Conservation (phyloP, 1,140 invertebrate species). For the Heliconius nattereri region DNA sequence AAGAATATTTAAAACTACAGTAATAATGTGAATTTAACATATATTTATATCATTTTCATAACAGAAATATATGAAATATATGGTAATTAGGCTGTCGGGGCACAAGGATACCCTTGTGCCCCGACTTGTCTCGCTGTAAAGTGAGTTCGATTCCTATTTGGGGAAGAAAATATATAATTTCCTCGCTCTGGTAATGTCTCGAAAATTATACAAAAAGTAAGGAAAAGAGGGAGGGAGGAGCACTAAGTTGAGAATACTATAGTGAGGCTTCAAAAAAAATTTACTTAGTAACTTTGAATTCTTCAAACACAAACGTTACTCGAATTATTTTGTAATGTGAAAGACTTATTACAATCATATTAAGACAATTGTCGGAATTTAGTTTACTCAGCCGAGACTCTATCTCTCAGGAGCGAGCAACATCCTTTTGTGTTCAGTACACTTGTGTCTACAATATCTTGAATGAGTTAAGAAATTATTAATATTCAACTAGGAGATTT, state of each 20-base stretch:
- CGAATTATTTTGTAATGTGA: background rate
- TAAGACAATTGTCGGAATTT: conserved; percentile 51
- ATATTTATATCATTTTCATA: background rate
- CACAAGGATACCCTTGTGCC: too few species aligned
- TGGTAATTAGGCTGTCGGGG: too few species aligned
- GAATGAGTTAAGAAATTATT: conserved; percentile 24
- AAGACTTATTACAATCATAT: conserved; percentile 48
- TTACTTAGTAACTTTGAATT: background rate
- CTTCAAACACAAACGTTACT: background rate
- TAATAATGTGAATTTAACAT: background rate
- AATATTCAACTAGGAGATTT: conserved; percentile 9
- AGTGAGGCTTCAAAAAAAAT: background rate
- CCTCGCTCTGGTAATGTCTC: too few species aligned
- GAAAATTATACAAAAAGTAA: too few species aligned
- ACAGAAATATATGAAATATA: too few species aligned
- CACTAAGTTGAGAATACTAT: too few species aligned
- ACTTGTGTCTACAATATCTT: conserved; percentile 63
- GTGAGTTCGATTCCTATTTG: too few species aligned
- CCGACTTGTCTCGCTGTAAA: too few species aligned
- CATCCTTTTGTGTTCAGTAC: conserved; percentile 60
- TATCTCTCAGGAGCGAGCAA: conserved; percentile 56
- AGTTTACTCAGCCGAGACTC: conserved; percentile 58
- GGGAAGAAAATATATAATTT: too few species aligned
- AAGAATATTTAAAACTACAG: background rate
- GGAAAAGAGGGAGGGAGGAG: too few species aligned